phyloP scores from a whole-genome alignment of 2,888 invertebrate genomes.

The Argyresthia albistria region DNA sequence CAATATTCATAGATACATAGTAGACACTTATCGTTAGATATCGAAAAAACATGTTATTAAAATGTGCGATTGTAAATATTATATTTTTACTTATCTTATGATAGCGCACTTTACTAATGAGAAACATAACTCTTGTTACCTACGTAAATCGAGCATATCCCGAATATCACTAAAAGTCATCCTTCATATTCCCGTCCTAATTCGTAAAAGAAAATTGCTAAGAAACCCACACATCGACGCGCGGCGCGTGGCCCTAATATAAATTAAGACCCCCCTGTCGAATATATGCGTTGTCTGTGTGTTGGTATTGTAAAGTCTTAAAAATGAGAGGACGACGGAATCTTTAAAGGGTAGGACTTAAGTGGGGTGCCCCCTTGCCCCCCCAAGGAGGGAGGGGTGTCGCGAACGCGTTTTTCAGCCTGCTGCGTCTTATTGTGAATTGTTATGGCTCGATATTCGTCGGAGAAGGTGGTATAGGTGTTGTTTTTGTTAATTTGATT shows the following conservation, averaged over 20 bases:
- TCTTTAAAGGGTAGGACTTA: conserved; percentile 72
- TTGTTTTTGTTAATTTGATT: background rate
- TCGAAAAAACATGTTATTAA: no score
- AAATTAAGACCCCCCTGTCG: conserved; percentile 47
- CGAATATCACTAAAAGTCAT: conserved; percentile 8
- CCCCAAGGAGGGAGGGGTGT: conserved; percentile 36
- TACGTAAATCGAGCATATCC: background rate
- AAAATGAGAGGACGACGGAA: conserved; percentile 69
- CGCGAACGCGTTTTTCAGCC: conserved; percentile 61
- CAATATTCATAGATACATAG: no score
- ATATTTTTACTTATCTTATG: no score
- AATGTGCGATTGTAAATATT: no score
- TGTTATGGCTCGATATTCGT: conserved; percentile 36
- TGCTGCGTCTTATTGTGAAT: conserved; percentile 56
- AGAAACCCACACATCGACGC: conserved; percentile 22
- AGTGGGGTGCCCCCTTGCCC: conserved; percentile 39
- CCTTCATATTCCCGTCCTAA: conserved; percentile 14
- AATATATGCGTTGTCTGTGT: conserved; percentile 45
- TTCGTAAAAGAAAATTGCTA: conserved; percentile 23
- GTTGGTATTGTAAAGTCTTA: conserved; percentile 70
- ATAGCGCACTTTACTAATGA: no score
- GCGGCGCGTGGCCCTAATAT: conserved; percentile 26
- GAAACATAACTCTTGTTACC: background rate
- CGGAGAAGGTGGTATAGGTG: background rate
- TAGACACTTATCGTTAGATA: no score